Evolutionary conservation across 2,113 vertebrate genomes (phyloP), one percentile per base, ranked within the genome.

Genomic region (Platichthys stellatus): DNA sequence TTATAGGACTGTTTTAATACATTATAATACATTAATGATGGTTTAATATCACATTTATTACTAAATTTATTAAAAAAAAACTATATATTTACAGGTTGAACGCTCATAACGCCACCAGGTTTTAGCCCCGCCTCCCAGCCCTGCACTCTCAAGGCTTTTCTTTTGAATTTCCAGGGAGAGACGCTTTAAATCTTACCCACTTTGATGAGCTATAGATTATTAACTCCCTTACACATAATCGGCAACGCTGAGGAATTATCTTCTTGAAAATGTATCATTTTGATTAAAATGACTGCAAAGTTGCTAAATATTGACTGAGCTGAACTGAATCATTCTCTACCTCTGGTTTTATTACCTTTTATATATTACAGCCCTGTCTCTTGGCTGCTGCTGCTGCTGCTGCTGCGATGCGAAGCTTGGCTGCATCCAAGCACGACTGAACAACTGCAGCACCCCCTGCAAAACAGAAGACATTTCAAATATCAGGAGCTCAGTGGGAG

Each of bases 401-500:
- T 54, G 51, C 20, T 20, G 14, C 0, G 17, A 78, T 63, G 76
- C 1, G 3, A 60, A 31, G 78, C 68, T 63, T 47, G 70, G 62
- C 65, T 11, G 20, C 65, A 35, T 51, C 59, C 10, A 13, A 59
- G 59, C 23, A 12, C 59, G 63, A 35, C 69, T 86, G 59, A 62
- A 58, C 65, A 63, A 69, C 69, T 21, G 28, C 72, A 38, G 73
- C 38, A 35, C 51, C 11, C 21, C 11, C 10, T 58, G 20, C 51
- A 70, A 64, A 76, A 72, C 1, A 31, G 31, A 31, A 64, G 69
- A 83, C 64, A 65, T 80, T 85, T 82, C 62, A 13, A 63, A 80
- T 82, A 70, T 81, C 72, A 59, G 43, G 69, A 69, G 72, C 78
- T 80, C 75, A 43, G 86, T 28, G 65, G 82, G 74, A 10, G 64